Percentiles rank a stretch among this genome's conserved stretches.
These are phyloP conservation scores for Abscondita cerata DNA, from an alignment of 2,888 invertebrate species.

Conservation along the genomic window DNA sequence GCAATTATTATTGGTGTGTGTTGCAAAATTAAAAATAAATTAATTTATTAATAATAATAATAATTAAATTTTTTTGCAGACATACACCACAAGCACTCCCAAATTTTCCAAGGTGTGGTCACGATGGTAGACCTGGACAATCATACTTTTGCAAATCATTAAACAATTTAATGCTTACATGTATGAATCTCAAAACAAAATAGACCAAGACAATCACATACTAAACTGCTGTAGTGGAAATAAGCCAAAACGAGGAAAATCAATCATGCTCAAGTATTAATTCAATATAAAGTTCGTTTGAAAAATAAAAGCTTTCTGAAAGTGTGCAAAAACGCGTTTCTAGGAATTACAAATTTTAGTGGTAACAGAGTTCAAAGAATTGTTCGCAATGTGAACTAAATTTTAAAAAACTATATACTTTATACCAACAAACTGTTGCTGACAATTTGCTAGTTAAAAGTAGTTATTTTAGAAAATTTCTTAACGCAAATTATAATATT, in stretches of 20 bases:
- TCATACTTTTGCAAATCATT: too few species aligned
- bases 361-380: conserved; percentile 11
- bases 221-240: not conserved
- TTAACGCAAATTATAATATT: conserved; percentile 18
- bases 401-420: conserved; percentile 9
- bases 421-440: not conserved
- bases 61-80: conserved; percentile 3
- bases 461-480: conserved; percentile 18
- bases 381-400: conserved; percentile 12
- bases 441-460: conserved; percentile 10
- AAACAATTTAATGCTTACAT: conserved; percentile 12
- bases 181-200: conserved; percentile 11
- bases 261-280: not conserved
- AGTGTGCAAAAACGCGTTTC: conserved; percentile 9
- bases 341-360: conserved; percentile 16
- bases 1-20: not conserved
- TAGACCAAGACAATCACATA: conserved; percentile 10
- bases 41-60: not conserved
- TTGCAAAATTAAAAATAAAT: not conserved
- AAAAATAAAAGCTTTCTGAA: not conserved
- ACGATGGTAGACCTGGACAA: conserved; percentile 8
- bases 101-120: conserved; percentile 11
- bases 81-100: not conserved
- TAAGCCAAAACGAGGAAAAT: too few species aligned
- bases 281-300: conserved; percentile 12